Conservation (phyloP, 2,113 vertebrate genomes). For the Orientallactaga bullata region DNA sequence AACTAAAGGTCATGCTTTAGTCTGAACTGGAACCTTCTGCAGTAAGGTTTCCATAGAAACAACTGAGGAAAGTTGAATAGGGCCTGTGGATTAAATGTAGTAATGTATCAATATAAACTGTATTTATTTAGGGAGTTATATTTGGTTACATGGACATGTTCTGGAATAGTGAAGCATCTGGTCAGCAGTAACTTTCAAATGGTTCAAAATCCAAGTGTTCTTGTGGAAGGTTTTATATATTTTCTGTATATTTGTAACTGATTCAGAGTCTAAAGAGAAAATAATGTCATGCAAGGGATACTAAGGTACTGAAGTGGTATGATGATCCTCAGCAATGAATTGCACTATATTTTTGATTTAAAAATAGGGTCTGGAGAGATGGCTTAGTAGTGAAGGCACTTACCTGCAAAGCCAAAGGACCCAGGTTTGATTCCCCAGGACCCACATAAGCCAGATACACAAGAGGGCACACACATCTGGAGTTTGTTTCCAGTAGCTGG, state of each 20-base stretch:
- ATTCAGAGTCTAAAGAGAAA: neutral
- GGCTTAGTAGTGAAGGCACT: too few species aligned
- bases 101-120: neutral
- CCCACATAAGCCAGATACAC: too few species aligned
- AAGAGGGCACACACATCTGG: too few species aligned
- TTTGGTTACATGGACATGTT: neutral
- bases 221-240: too few species aligned
- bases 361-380: too few species aligned
- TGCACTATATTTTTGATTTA: neutral
- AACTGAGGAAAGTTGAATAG: neutral
- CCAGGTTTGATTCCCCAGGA: too few species aligned
- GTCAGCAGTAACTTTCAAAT: neutral
- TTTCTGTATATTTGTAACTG: neutral
- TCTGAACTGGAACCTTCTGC: neutral
- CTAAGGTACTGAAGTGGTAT: neutral
- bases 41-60: slow-evolving; percentile 6
- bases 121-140: neutral
- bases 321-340: neutral
- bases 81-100: neutral
- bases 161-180: neutral
- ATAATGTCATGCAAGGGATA: neutral
- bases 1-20: neutral
- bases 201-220: neutral
- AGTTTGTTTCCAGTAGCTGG: too few species aligned
- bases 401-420: too few species aligned